phyloP scores from a whole-genome alignment of 2,113 vertebrate species.

The Pandion haliaetus region DNA sequence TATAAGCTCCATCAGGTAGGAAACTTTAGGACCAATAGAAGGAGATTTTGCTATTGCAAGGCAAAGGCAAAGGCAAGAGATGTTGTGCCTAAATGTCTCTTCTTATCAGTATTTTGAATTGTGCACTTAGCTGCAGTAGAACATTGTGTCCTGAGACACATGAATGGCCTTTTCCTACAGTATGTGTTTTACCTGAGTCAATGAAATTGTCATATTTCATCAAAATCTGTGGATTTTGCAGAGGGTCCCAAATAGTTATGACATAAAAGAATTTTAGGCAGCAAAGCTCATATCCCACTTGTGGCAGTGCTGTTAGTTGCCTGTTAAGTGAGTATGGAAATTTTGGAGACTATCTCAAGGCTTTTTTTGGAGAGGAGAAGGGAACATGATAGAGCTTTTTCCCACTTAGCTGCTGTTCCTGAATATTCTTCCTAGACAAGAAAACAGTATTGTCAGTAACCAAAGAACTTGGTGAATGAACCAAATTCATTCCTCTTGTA shows the following conservation, averaged over 20 bases:
- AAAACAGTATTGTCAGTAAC: not conserved
- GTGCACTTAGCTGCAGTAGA: not conserved
- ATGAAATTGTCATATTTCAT: not conserved
- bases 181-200: not conserved
- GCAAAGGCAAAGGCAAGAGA: not conserved
- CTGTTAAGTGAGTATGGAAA: not conserved
- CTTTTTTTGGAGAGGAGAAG: not conserved
- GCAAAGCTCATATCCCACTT: not conserved
- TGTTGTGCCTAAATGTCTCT: not conserved
- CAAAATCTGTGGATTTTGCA: not conserved
- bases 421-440: not conserved
- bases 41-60: not conserved
- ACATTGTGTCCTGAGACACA: not conserved
- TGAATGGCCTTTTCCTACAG: not conserved
- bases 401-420: not conserved
- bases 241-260: not conserved
- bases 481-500: not conserved
- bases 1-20: not conserved
- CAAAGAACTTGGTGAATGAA: too few species aligned
- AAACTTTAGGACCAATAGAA: not conserved
- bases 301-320: not conserved
- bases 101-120: not conserved
- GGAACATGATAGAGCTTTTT: not conserved
- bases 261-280: not conserved
- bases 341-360: not conserved